Base-by-base conservation (phyloP, 1,140 invertebrate species). In the Xylocopa sonorina region DNA sequence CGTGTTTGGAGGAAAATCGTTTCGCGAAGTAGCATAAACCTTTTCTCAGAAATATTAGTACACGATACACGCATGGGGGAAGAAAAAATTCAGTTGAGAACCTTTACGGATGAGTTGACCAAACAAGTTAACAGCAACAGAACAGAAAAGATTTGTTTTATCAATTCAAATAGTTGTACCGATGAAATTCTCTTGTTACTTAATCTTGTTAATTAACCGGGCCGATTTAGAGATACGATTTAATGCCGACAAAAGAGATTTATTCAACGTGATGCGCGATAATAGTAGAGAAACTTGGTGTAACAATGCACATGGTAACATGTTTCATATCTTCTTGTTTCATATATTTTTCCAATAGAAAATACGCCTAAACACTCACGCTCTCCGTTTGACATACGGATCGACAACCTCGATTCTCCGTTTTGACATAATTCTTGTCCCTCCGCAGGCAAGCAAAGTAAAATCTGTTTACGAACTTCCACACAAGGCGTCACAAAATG, bases 401-500 rank as follows among this genome's bases (percentile, higher is more conserved):
- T 97, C 96, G 82, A 96, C 94, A 38, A 97, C 95, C 93, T 97
- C 96, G 87, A 97, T 97, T 88, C 96, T 94, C 82, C 96, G 93
- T 90, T 97, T 97, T 27, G 96, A 97, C 96, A 97, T 97, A 67
- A 81, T 88, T 78, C 73, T 82, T 80, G 53, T 81, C 80, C 43
- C 69, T 72, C 53, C 72, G 75, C 60, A 57, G 46, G 62, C 71
- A 78, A 83, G 62, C 51, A 77, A 78, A 83, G 63, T 57, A 71
- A 73, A 87, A 84, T 77, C 87, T 88, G 83, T 87, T 89, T 87
- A 86, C 80, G 82, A 86, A 82, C 80, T 64, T 81, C 32, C 41
- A 80, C 75, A 74, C 85, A 74, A 89, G 88, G 91, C 90, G 90
- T 92, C 91, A 92, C 90, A 93, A 93, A 91, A 92, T 92, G 91